Evolutionary conservation across 2,888 invertebrate genomes (phyloP).

Genomic region (Nymphalis urticae): DNA sequence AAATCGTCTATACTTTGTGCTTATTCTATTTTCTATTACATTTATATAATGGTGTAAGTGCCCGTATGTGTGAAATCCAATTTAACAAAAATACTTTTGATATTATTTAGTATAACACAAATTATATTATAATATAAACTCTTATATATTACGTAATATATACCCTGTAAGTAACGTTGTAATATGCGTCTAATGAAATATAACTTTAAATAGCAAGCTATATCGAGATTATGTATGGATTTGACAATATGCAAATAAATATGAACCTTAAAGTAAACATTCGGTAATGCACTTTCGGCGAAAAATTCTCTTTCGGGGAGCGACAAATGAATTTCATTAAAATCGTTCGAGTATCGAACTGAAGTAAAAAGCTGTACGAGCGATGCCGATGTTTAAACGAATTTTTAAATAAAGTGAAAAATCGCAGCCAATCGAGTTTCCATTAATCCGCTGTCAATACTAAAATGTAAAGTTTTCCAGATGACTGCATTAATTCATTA

Average conservation of each 20-base stretch:
- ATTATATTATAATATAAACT: too few relatives aligned
- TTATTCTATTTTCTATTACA: too few relatives aligned
- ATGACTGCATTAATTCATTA: constrained; percentile 5
- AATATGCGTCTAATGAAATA: too few relatives aligned
- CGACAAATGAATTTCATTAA: constrained; percentile 35
- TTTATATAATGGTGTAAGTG: too few relatives aligned
- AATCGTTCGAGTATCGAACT: constrained; percentile 25
- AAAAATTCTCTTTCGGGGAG: constrained; percentile 12
- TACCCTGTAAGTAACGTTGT: too few relatives aligned
- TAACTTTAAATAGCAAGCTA: too few relatives aligned
- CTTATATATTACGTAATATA: too few relatives aligned
- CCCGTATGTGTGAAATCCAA: too few relatives aligned
- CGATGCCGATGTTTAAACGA: constrained; percentile 28
- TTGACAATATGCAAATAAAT: not conserved
- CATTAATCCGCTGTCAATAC: constrained; percentile 11
- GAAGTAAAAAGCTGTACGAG: constrained; percentile 21
- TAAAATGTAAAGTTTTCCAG: constrained; percentile 1
- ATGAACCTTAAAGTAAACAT: not conserved
- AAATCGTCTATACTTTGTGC: not conserved
- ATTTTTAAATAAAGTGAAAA: constrained; percentile 34
- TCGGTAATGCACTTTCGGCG: not conserved
- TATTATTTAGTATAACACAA: too few relatives aligned
- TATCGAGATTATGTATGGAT: not conserved
- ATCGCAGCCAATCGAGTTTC: constrained; percentile 14
- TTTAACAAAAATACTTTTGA: too few relatives aligned